Conservation (phyloP, 2,113 vertebrate species). For the Otocyon megalotis region DNA sequence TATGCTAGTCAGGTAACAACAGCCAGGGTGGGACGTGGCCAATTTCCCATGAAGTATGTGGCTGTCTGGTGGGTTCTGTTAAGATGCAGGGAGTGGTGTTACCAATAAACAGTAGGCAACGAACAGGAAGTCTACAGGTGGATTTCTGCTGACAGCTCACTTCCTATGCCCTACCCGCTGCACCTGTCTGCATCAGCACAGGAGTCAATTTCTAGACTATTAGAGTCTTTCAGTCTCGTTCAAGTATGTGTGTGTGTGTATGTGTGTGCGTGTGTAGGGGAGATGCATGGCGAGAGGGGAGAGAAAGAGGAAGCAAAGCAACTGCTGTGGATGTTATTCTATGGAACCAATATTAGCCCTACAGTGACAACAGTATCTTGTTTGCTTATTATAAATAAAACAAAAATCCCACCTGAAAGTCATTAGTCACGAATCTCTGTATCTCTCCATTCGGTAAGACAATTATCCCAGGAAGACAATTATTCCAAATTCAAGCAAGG, state of each 20-base stretch:
- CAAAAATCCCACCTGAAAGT: slow-evolving; percentile 57
- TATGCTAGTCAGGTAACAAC: too few relatives aligned
- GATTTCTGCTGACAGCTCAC: slow-evolving; percentile 66
- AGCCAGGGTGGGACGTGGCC: background rate
- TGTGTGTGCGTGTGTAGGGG: background rate
- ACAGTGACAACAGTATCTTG: background rate
- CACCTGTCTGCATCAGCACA: background rate
- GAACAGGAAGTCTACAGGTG: background rate
- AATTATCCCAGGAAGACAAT: slow-evolving; percentile 79
- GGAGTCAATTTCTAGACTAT: slow-evolving; percentile 66
- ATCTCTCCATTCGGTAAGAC: slow-evolving; percentile 66
- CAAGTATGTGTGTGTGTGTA: background rate
- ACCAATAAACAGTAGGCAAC: background rate
- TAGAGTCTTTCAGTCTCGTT: slow-evolving; percentile 24
- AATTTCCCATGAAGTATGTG: background rate
- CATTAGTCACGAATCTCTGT: slow-evolving; percentile 77
- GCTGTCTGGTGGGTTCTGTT: background rate
- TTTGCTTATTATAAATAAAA: slow-evolving; percentile 78
- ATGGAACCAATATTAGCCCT: background rate
- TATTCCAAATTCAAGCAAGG: slow-evolving; percentile 73
- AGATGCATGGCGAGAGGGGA: background rate
- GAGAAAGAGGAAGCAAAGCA: background rate
- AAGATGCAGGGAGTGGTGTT: background rate
- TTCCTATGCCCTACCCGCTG: slow-evolving; percentile 44
- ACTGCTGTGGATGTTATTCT: background rate